Percentiles rank a stretch among this genome's conserved stretches.
Conservation (phyloP, 2,888 invertebrate genomes). For the Chironomus tentans region DNA sequence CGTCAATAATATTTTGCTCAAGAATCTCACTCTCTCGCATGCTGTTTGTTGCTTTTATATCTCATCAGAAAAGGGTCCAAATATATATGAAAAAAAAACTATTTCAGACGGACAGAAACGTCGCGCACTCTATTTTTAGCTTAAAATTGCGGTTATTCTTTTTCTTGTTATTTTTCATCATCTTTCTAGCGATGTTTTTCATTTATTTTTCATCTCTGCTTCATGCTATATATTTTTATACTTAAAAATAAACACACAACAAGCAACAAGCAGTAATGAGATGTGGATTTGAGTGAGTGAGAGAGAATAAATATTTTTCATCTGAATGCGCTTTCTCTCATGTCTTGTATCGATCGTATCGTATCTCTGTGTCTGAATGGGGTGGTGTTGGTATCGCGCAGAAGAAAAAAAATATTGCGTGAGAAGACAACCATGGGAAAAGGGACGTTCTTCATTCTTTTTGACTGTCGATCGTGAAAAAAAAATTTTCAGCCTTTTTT, state of each 20-base stretch:
- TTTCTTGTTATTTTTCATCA: constrained; percentile 23
- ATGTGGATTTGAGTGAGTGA: neutral
- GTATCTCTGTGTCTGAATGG: neutral
- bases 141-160: constrained; percentile 19
- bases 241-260: constrained; percentile 3
- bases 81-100: constrained; percentile 11
- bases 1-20: too few species aligned
- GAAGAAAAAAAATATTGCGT: too few species aligned
- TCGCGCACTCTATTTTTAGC: constrained; percentile 20
- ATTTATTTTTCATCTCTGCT: neutral
- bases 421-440: too few species aligned
- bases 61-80: too few species aligned
- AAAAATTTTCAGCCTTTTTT: too few species aligned
- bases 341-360: neutral
- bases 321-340: neutral
- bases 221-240: constrained; percentile 1
- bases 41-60: neutral
- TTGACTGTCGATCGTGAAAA: too few species aligned
- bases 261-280: neutral
- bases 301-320: neutral
- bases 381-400: neutral
- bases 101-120: constrained; percentile 15
- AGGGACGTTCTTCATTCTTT: too few species aligned
- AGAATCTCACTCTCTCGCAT: neutral
- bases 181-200: constrained; percentile 18